Base-by-base conservation (phyloP, 2,113 vertebrate genomes). In the Forbesichthys papilliferus region DNA sequence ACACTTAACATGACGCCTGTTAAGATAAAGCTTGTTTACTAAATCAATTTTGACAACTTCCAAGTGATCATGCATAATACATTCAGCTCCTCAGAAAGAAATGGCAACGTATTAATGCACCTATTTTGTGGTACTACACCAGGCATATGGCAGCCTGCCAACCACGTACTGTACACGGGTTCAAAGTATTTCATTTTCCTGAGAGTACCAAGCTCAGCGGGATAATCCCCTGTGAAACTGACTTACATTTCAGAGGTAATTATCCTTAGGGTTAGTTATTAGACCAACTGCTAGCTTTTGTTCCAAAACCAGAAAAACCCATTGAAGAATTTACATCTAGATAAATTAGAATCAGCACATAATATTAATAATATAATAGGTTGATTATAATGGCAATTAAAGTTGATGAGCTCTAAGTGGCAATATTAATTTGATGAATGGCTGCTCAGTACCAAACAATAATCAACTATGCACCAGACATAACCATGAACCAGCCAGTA, bases 311-410 rank as follows among this genome's bases (percentile, higher is more conserved):
- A 55, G 62, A 51, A 48, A 77, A 79, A 77, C 64, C 79, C 62
- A 61, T 54, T 60, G 60, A 71, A 73, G 64, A 72, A 82, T 82
- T 79, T 66, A 82, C 73, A 82, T 76, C 60, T 48, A 54, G 49
- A 55, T 70, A 78, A 86, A 90, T 87, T 87, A 78, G 84, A 86
- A 83, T 82, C 82, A 78, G 56, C 75, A 59, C 69, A 82, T 68
- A 68, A 73, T 66, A 85, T 88, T 85, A 86, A 76, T 59, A 81
- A 71, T 74, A 63, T 90, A 88, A 88, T 84, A 87, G 86, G 77
- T 64, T 85, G 78, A 86, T 88, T 84, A 87, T 87, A 82, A 83
- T 85, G 69, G 74, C 82, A 85, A 88, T 88, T 88, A 88, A 65
- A 71, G 77, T 64, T 71, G 80, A 87, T 86, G 85, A 88, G 68